Evolutionary conservation across 53 echinoderm and acorn worm species (phyloP).

Genomic region (Hippasteria phrygiana): DNA sequence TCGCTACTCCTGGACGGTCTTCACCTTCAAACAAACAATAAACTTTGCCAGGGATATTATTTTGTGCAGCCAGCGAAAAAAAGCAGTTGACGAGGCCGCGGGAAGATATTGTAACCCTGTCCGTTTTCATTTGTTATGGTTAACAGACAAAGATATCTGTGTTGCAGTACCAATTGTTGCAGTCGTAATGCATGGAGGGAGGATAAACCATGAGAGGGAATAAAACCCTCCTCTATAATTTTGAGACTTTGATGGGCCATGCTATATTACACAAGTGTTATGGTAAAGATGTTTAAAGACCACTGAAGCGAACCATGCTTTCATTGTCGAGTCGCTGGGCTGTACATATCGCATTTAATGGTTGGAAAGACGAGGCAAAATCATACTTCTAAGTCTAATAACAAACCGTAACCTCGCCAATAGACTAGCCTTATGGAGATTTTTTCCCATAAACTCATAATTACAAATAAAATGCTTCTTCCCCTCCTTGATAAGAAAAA

Average conservation of each 20-base stretch:
- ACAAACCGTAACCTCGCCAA: constrained; percentile 34
- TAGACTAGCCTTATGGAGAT: constrained; percentile 7
- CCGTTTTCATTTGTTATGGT: constrained; percentile 58
- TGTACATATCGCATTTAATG: constrained; percentile 49
- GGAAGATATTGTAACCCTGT: constrained; percentile 34
- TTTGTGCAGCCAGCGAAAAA: constrained; percentile 36
- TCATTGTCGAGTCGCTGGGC: constrained; percentile 31
- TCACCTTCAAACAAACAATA: neutral
- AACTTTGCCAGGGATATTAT: constrained; percentile 31
- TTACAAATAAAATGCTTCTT: constrained; percentile 13
- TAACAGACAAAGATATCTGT: constrained; percentile 7
- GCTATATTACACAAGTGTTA: neutral
- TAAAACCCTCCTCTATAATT: neutral
- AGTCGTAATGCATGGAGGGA: neutral
- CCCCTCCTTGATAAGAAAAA: neutral
- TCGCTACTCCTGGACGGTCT: neutral
- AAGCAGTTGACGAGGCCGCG: neutral
- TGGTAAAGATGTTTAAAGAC: neutral
- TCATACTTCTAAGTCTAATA: constrained; percentile 29
- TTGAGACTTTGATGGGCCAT: neutral
- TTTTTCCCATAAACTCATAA: neutral
- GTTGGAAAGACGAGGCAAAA: neutral
- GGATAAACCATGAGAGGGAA: neutral
- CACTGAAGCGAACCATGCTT: neutral
- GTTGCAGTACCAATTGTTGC: neutral